Evolutionary conservation across 2,888 invertebrate genomes (phyloP).

Genomic region (Nycteola revayana): DNA sequence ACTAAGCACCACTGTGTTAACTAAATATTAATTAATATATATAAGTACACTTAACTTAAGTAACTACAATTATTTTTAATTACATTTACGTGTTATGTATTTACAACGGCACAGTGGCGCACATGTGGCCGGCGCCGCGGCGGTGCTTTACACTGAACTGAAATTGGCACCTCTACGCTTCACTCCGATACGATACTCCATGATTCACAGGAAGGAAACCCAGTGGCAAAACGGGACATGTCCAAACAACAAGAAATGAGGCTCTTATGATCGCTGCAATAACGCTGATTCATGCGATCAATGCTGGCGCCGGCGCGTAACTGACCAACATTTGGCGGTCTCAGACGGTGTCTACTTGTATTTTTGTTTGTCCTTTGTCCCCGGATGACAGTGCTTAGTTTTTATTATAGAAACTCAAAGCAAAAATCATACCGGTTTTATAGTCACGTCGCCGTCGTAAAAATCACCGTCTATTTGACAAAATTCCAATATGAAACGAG

Average conservation of each 20-base stretch:
- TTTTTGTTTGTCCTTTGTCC: constrained; percentile 26
- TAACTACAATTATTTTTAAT: constrained; percentile 27
- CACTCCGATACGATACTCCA: constrained; percentile 49
- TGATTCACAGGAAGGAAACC: constrained; percentile 74
- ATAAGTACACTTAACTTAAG: constrained; percentile 23
- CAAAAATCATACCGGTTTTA: constrained; percentile 1
- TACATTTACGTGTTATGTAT: constrained; percentile 38
- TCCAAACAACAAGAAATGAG: constrained; percentile 55
- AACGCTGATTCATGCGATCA: constrained; percentile 65
- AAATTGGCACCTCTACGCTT: constrained; percentile 52
- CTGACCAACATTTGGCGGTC: constrained; percentile 58
- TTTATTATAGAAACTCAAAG: constrained; percentile 22
- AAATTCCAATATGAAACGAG: no score
- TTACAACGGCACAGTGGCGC: constrained; percentile 42
- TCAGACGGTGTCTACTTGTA: constrained; percentile 28
- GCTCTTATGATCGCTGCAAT: constrained; percentile 43
- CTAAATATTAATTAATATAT: constrained; percentile 22
- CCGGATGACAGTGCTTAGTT: constrained; percentile 20
- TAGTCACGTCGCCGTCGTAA: no score
- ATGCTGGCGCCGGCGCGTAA: constrained; percentile 66
- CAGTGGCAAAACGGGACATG: constrained; percentile 69
- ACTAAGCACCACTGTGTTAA: constrained; percentile 38
- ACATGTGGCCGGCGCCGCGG: constrained; percentile 49
- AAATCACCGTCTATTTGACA: no score
- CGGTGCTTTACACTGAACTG: constrained; percentile 56